phyloP scores from a whole-genome alignment of 1,140 invertebrate genomes.

The Hylaeus anthracinus region DNA sequence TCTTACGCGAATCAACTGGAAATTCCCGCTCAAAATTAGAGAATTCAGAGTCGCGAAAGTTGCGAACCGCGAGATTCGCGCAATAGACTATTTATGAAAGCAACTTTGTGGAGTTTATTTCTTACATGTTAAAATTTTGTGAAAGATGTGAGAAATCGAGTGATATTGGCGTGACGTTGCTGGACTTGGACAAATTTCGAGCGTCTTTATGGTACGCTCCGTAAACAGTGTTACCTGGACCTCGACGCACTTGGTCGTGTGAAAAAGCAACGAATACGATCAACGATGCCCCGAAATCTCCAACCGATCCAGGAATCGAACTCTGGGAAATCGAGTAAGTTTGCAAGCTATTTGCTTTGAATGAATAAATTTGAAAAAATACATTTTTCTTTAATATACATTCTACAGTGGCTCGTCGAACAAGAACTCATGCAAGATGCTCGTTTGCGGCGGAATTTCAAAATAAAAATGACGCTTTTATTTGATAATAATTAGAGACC shows the following conservation, averaged over 20 bases:
- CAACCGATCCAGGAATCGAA: conserved; percentile 75
- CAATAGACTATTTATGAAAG: not conserved
- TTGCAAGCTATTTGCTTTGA: not conserved
- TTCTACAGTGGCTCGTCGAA: too few relatives aligned
- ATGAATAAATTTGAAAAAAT: too few relatives aligned
- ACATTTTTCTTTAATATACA: too few relatives aligned
- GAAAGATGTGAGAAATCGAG: conserved; percentile 2
- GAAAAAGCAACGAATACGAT: conserved; percentile 2
- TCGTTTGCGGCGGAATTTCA: too few relatives aligned
- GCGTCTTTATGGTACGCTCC: conserved; percentile 1
- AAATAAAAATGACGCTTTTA: not conserved
- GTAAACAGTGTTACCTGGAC: conserved; percentile 3
- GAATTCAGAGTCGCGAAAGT: not conserved
- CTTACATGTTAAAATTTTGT: not conserved
- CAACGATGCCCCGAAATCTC: conserved; percentile 57
- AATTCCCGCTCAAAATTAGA: not conserved
- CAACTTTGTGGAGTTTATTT: too few relatives aligned
- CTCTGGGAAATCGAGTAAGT: conserved; percentile 70
- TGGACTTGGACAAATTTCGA: not conserved
- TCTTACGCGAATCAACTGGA: not conserved
- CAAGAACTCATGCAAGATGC: too few relatives aligned
- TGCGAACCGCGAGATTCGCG: not conserved
- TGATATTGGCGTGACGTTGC: not conserved
- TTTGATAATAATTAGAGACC: too few relatives aligned
- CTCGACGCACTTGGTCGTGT: not conserved